Conservation (phyloP, 1,140 invertebrate genomes). For the Oncopodura yosiiana region DNA sequence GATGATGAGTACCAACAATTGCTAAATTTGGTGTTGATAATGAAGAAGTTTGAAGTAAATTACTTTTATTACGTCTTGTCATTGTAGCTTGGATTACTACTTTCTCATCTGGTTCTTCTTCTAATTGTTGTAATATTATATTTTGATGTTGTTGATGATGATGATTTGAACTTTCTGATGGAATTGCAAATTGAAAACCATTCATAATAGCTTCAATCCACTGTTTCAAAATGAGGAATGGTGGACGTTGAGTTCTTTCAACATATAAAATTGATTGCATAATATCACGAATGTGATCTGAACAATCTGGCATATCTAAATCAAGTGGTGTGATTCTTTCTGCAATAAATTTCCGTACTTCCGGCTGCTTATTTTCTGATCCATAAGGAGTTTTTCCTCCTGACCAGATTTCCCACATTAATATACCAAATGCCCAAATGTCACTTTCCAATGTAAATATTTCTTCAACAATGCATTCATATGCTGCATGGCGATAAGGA, state of each 20-base stretch:
- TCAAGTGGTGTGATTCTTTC: constrained; percentile 16
- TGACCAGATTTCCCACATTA: constrained; percentile 22
- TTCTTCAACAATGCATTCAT: constrained; percentile 21
- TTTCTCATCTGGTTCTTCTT: too few species aligned
- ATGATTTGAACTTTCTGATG: too few species aligned
- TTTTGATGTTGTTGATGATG: too few species aligned
- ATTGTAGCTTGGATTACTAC: too few species aligned
- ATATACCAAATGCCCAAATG: constrained; percentile 22
- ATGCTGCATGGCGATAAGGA: constrained; percentile 22
- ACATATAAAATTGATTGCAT: constrained; percentile 9
- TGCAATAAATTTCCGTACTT: constrained; percentile 12
- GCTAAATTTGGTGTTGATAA: too few species aligned
- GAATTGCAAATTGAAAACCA: too few species aligned
- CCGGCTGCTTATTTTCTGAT: constrained; percentile 16
- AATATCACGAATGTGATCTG: background rate
- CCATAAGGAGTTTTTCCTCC: constrained; percentile 20
- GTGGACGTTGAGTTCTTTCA: constrained; percentile 1
- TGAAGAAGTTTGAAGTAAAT: too few species aligned
- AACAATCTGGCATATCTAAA: constrained; percentile 10
- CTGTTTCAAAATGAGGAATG: too few species aligned
- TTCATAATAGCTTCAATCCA: too few species aligned
- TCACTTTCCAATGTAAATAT: constrained; percentile 22
- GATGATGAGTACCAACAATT: too few species aligned
- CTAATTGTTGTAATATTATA: too few species aligned
- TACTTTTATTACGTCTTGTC: too few species aligned